Evolutionary conservation across 2,888 invertebrate genomes (phyloP).

Genomic region (Sycophila texana): DNA sequence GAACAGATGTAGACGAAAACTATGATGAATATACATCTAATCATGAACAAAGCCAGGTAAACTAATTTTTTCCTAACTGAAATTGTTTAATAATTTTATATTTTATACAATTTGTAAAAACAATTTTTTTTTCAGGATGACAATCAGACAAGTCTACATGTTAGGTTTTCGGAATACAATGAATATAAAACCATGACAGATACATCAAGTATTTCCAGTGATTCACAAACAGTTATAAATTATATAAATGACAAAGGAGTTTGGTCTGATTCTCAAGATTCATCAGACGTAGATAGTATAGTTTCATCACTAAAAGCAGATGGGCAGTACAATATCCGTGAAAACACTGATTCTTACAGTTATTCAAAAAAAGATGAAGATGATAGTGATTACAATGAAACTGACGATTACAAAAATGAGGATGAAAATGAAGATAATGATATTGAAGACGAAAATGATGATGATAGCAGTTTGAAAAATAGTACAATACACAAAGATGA

Average conservation of each 20-base stretch:
- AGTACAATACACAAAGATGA: conserved; percentile 61
- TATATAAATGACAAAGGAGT: conserved; percentile 62
- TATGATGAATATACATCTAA: conserved; percentile 42
- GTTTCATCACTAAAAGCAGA: conserved; percentile 15
- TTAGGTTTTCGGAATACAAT: conserved; percentile 72
- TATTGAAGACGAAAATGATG: conserved; percentile 53
- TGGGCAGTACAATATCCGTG: conserved; percentile 9
- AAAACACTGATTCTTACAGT: conserved; percentile 22
- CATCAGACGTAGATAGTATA: conserved; percentile 64
- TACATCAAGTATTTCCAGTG: conserved; percentile 67
- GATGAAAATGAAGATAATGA: conserved; percentile 52
- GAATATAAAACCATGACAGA: conserved; percentile 72
- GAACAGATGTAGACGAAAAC: conserved; percentile 56
- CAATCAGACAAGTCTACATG: conserved; percentile 67
- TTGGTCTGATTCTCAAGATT: conserved; percentile 70
- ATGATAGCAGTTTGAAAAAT: conserved; percentile 51
- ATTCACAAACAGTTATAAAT: conserved; percentile 59
- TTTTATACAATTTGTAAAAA: conserved; percentile 4
- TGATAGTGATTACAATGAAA: conserved; percentile 13
- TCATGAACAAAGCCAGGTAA: conserved; percentile 45
- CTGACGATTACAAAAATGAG: conserved; percentile 26
- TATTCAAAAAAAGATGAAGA: conserved; percentile 25
- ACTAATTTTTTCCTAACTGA: neutral
- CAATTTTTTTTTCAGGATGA: conserved; percentile 55
- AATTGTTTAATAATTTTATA: neutral